These are phyloP conservation scores for Petrolisthes cinctipes DNA, from an alignment of 2,888 invertebrate genomes.

Conservation along the genomic window DNA sequence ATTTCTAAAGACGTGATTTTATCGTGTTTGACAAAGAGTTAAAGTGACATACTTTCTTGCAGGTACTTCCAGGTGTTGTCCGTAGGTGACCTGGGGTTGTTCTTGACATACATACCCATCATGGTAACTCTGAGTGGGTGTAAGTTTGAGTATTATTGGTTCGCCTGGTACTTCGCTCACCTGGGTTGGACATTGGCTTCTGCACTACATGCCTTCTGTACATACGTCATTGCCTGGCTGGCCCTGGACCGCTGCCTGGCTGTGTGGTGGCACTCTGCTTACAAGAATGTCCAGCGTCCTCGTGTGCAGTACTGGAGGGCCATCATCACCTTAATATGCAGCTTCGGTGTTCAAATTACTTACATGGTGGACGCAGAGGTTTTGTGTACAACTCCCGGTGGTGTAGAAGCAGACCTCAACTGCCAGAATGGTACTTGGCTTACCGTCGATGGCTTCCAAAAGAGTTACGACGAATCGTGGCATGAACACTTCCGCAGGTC, in stretches of 20 bases:
- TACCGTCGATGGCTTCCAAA: slow-evolving; percentile 13
- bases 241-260: slow-evolving; percentile 27
- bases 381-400: not conserved
- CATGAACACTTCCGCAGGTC: not conserved
- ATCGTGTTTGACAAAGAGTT: too few relatives aligned
- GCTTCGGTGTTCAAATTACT: not conserved
- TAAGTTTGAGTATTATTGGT: not conserved
- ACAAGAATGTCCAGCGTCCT: not conserved
- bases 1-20: too few relatives aligned
- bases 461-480: slow-evolving; percentile 4
- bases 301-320: not conserved
- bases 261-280: slow-evolving; percentile 5
- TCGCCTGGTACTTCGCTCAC: slow-evolving; percentile 13
- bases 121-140: slow-evolving; percentile 9
- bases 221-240: not conserved
- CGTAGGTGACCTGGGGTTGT: slow-evolving; percentile 1
- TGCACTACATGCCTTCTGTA: slow-evolving; percentile 1
- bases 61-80: slow-evolving; percentile 22
- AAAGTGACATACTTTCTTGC: not conserved
- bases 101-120: slow-evolving; percentile 19
- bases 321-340: not conserved
- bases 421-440: slow-evolving; percentile 2
- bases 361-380: slow-evolving; percentile 26
- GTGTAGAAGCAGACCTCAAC: not conserved
- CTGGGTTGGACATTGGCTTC: slow-evolving; percentile 1